phyloP scores from a whole-genome alignment of 2,888 invertebrate species.

The Asteroscopus sphinx region DNA sequence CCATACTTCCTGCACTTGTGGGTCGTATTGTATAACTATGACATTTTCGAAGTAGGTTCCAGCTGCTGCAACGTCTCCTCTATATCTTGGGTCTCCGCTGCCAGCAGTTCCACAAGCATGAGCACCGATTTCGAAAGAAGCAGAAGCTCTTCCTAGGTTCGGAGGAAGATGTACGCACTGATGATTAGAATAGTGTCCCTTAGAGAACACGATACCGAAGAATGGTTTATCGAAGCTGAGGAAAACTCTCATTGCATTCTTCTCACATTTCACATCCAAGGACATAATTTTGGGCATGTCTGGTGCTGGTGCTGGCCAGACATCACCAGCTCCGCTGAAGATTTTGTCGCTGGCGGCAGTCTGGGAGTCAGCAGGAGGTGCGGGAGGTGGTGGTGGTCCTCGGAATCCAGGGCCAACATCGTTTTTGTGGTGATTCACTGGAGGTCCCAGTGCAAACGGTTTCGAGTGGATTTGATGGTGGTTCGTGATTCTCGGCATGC shows the following conservation, averaged over 20 bases:
- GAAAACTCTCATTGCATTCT: slow-evolving; percentile 97
- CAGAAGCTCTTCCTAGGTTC: slow-evolving; percentile 95
- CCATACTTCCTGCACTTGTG: slow-evolving; percentile 98
- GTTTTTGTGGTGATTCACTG: slow-evolving; percentile 86
- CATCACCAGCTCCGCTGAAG: slow-evolving; percentile 92
- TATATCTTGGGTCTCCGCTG: slow-evolving; percentile 97
- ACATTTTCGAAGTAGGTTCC: slow-evolving; percentile 98
- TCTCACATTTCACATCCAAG: slow-evolving; percentile 98
- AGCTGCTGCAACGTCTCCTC: slow-evolving; percentile 96
- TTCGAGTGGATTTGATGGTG: slow-evolving; percentile 86
- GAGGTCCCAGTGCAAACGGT: slow-evolving; percentile 82
- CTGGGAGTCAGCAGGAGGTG: slow-evolving; percentile 85
- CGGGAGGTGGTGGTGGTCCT: slow-evolving; percentile 91
- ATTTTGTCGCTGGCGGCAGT: slow-evolving; percentile 91
- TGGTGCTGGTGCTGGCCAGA: slow-evolving; percentile 95
- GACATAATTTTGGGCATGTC: slow-evolving; percentile 98
- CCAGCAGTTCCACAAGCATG: slow-evolving; percentile 98
- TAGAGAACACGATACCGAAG: slow-evolving; percentile 98
- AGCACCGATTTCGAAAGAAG: slow-evolving; percentile 97
- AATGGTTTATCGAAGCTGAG: slow-evolving; percentile 98
- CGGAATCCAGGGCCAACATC: slow-evolving; percentile 91
- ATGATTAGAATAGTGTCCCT: slow-evolving; percentile 97
- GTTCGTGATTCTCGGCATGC: slow-evolving; percentile 86
- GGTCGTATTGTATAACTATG: slow-evolving; percentile 97
- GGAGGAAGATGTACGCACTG: slow-evolving; percentile 97